A percentile compares a stretch with the other conserved stretches of the same genome.
Conservation (phyloP, 2,797 vertebrate genomes). For the Sternotherus odoratus region DNA sequence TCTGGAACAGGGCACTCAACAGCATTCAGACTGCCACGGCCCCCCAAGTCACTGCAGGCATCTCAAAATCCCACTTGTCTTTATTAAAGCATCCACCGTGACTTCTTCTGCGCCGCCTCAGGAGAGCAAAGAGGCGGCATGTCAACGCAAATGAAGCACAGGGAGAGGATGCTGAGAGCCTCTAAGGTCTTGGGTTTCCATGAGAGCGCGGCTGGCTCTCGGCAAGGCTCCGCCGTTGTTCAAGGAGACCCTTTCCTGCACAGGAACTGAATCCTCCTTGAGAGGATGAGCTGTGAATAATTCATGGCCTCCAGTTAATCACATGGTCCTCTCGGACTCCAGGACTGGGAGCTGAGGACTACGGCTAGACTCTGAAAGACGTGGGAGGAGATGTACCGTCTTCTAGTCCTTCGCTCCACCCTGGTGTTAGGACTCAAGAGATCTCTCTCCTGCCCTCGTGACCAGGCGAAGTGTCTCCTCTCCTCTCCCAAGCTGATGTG, state of each 20-base stretch:
- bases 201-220: background rate
- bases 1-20: slow-evolving; percentile 64
- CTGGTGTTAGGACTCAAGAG: accelerated
- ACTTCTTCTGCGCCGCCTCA: accelerated
- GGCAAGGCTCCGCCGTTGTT: background rate
- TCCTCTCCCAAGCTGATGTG: background rate
- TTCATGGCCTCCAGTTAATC: background rate
- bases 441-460: background rate
- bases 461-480: background rate
- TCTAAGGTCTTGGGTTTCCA: slow-evolving; percentile 23
- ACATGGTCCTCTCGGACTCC: background rate
- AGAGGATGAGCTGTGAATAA: background rate
- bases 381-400: accelerated
- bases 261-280: background rate
- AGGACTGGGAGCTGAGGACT: background rate
- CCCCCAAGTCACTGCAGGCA: slow-evolving; percentile 23
- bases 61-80: background rate
- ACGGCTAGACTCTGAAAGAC: background rate
- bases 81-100: accelerated
- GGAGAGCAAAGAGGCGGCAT: accelerated
- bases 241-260: slow-evolving; percentile 43
- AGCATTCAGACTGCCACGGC: background rate
- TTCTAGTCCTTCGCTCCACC: background rate
- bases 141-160: background rate
- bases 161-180: background rate